These are phyloP conservation scores for Oxyruncus cristatus DNA, from an alignment of 2,113 vertebrate genomes.

Conservation along the genomic window DNA sequence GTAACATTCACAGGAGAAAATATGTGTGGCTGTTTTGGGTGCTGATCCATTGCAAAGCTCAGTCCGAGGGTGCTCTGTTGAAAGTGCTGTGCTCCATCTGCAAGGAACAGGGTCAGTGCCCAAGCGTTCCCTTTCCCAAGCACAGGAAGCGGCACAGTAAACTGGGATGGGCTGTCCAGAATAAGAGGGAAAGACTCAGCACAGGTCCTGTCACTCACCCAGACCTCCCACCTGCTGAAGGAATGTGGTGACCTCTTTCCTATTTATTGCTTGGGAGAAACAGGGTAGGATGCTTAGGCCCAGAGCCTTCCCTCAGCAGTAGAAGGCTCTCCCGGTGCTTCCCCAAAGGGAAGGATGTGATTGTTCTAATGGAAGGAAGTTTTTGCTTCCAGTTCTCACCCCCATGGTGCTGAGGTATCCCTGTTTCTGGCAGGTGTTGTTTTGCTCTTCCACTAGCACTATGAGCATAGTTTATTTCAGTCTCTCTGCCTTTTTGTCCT, in stretches of 20 bases:
- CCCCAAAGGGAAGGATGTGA: not conserved
- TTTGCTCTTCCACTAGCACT: not conserved
- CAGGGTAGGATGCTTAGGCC: not conserved
- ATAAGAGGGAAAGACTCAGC: not conserved
- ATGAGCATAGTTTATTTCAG: not conserved
- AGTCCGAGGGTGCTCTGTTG: not conserved
- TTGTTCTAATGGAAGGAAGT: not conserved
- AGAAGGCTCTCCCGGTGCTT: not conserved
- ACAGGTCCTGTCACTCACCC: not conserved
- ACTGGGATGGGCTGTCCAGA: not conserved
- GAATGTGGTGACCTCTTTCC: not conserved
- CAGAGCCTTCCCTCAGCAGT: not conserved
- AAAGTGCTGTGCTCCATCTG: not conserved
- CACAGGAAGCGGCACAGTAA: not conserved
- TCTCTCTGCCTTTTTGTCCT: not conserved
- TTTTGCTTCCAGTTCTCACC: not conserved
- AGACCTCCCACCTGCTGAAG: not conserved
- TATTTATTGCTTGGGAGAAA: not conserved
- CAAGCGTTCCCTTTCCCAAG: not conserved
- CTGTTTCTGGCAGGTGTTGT: not conserved
- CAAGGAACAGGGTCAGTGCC: rapidly evolving
- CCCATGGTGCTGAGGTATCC: not conserved
- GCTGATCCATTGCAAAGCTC: not conserved
- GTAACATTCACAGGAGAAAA: not conserved
- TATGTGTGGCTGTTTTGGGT: not conserved